Conservation (phyloP, 2,888 invertebrate species). For the Empis stercorea region DNA sequence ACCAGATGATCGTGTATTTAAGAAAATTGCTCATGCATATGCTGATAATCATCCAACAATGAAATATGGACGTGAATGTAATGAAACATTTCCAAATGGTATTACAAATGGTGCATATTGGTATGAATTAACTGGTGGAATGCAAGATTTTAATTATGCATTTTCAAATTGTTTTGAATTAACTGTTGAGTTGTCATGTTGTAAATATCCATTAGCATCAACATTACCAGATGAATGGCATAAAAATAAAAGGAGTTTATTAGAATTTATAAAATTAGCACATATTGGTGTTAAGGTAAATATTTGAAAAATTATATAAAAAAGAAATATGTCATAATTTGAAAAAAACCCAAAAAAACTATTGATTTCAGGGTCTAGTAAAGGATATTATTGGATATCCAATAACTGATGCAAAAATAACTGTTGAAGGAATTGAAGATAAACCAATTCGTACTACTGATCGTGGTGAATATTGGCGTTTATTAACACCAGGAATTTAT, state of each 20-base stretch:
- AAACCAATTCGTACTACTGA: constrained; percentile 68
- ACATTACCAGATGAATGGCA: constrained; percentile 69
- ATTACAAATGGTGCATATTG: constrained; percentile 87
- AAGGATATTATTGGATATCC: constrained; percentile 33
- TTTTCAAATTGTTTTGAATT: constrained; percentile 93
- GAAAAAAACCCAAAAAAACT: no score
- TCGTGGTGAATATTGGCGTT: constrained; percentile 87
- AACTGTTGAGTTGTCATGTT: constrained; percentile 92
- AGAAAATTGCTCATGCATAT: constrained; percentile 61
- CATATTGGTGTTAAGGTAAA: constrained; percentile 54
- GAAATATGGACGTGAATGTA: constrained; percentile 59
- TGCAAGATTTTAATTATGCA: constrained; percentile 98
- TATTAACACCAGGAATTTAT: constrained; percentile 80
- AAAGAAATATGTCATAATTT: not conserved
- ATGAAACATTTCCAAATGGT: constrained; percentile 62
- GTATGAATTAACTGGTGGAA: constrained; percentile 86
- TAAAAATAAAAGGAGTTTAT: constrained; percentile 70
- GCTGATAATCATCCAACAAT: constrained; percentile 62
- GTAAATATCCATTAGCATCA: constrained; percentile 71
- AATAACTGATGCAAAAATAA: constrained; percentile 54
- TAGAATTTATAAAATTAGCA: constrained; percentile 71
- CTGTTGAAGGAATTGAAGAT: constrained; percentile 58
- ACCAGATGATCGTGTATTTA: constrained; percentile 74
- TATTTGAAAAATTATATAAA: not conserved
- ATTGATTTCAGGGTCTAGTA: constrained; percentile 23